Conservation (phyloP, 2,797 vertebrate species). For the Helarctos malayanus region DNA sequence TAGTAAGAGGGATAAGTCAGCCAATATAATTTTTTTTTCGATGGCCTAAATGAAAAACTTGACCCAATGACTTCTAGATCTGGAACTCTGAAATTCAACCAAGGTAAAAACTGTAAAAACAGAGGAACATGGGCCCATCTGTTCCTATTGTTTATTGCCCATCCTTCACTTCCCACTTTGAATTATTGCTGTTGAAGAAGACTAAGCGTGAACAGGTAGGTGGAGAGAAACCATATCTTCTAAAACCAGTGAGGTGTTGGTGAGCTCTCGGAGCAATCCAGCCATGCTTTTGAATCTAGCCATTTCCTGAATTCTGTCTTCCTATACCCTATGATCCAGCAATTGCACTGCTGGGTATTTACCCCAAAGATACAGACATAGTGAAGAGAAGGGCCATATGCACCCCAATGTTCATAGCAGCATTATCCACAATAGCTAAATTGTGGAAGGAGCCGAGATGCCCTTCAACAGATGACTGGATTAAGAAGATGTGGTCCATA, state of each 20-base stretch:
- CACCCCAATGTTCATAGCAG: no score
- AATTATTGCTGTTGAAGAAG: rapidly evolving
- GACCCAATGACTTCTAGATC: neutral
- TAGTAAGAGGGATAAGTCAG: neutral
- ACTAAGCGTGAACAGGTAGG: neutral
- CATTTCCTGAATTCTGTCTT: neutral
- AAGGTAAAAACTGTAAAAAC: neutral
- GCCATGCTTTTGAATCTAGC: neutral
- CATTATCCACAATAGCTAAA: no score
- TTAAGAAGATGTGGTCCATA: no score
- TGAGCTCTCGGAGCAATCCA: neutral
- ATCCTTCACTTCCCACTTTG: no score
- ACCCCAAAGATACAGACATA: no score
- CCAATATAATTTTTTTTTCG: neutral
- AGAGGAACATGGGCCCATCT: neutral
- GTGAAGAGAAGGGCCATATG: no score
- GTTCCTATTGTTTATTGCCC: neutral
- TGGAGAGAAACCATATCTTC: neutral
- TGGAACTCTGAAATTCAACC: neutral
- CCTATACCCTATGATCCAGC: neutral
- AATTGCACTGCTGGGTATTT: no score
- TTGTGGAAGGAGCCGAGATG: no score
- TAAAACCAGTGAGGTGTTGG: neutral
- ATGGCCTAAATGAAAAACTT: neutral
- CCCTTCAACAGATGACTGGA: no score